phyloP scores from a whole-genome alignment of 37 sponge, comb jelly and placozoan genomes.

The Eunapius fragilis region DNA sequence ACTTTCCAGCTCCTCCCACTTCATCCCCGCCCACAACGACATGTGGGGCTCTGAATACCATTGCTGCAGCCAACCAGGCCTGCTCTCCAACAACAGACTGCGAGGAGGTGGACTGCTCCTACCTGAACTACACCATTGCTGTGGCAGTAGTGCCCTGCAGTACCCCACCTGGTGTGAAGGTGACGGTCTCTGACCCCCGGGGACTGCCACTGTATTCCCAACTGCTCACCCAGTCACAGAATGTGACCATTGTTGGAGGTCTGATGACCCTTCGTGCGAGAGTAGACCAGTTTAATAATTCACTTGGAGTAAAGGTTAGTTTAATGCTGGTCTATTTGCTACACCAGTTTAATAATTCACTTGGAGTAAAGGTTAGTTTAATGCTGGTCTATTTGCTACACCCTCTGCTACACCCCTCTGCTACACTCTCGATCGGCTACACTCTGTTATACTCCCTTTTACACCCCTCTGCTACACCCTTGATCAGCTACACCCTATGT shows the following conservation, averaged over 20 bases:
- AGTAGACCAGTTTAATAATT: too few species aligned
- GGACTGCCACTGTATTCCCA: background rate
- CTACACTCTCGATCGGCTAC: too few species aligned
- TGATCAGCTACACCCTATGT: too few species aligned
- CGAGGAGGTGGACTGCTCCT: background rate
- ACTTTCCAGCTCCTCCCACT: background rate
- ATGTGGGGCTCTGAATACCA: background rate
- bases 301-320: too few species aligned
- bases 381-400: background rate
- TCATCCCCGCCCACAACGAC: background rate
- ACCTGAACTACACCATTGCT: background rate
- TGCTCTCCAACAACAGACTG: background rate
- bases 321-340: background rate
- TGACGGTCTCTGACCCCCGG: background rate
- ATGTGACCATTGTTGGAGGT: too few species aligned
- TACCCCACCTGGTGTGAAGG: background rate
- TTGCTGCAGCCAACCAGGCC: background rate
- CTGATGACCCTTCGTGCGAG: too few species aligned
- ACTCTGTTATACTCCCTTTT: too few species aligned
- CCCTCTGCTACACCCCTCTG: too few species aligned
- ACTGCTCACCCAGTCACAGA: background rate
- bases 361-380: background rate
- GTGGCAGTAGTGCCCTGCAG: too few species aligned
- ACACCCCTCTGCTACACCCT: too few species aligned
- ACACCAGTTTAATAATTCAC: background rate